Conservation (phyloP, 2,113 vertebrate species). For the Reinhardtius hippoglossoides region DNA sequence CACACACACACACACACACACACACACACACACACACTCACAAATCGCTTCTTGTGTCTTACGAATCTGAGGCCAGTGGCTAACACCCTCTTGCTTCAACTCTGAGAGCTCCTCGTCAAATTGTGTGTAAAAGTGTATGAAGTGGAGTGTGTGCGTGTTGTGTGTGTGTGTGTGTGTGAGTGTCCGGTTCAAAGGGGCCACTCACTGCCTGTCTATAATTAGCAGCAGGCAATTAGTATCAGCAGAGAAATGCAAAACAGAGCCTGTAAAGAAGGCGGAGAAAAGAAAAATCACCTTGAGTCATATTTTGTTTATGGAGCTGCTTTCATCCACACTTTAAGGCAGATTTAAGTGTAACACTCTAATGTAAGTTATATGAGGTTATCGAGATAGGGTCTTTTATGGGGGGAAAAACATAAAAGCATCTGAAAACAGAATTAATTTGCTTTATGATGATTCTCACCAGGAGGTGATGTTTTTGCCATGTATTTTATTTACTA, state of each 20-base stretch:
- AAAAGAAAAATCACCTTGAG: constrained; percentile 2
- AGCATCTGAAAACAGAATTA: not conserved
- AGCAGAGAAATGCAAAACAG: constrained; percentile 46
- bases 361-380: constrained; percentile 7
- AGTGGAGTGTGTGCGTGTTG: constrained; percentile 9
- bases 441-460: constrained; percentile 19
- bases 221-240: constrained; percentile 64
- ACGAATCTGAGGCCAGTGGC: not conserved
- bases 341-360: not conserved
- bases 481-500: constrained; percentile 17
- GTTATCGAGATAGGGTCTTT: not conserved
- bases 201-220: constrained; percentile 64
- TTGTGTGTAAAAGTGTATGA: constrained; percentile 6
- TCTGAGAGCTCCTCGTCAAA: constrained; percentile 38
- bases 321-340: constrained; percentile 18
- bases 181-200: constrained; percentile 42
- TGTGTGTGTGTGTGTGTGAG: constrained; percentile 13
- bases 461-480: not conserved
- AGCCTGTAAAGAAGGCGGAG: constrained; percentile 18
- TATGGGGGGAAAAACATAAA: constrained; percentile 6
- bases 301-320: constrained; percentile 17
- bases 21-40: constrained; percentile 14
- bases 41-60: constrained; percentile 24
- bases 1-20: constrained; percentile 10
- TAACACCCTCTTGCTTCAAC: constrained; percentile 13